A percentile compares a stretch with the other conserved stretches of the same genome.
phyloP scores from a whole-genome alignment of 2,113 vertebrate genomes.

The Eira barbara region DNA sequence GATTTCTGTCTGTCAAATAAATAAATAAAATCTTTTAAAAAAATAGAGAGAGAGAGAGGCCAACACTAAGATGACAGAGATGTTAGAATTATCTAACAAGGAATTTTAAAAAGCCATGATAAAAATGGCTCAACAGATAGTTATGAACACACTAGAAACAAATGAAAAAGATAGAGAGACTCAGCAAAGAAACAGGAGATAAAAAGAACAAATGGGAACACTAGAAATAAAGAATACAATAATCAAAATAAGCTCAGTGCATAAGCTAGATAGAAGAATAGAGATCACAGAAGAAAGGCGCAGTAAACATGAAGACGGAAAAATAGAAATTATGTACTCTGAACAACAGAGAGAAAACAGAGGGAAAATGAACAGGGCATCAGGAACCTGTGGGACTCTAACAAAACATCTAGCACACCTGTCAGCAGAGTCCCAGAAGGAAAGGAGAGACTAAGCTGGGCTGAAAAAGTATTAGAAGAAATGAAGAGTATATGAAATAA shows the following conservation, averaged over 20 bases:
- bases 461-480: background rate
- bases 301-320: background rate
- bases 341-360: background rate
- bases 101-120: background rate
- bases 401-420: background rate
- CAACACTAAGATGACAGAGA: background rate
- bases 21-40: too few relatives aligned
- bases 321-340: background rate
- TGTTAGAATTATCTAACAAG: background rate
- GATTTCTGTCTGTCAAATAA: too few relatives aligned
- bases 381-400: background rate
- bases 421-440: background rate
- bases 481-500: background rate
- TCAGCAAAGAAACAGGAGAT: background rate
- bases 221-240: background rate
- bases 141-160: background rate
- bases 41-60: background rate
- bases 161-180: background rate
- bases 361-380: accelerated
- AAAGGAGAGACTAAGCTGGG: background rate
- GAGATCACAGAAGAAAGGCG: background rate
- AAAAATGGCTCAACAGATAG: background rate
- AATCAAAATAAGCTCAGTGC: background rate
- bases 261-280: background rate
- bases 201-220: background rate